These are phyloP conservation scores for Orchestia grillus DNA, from an alignment of 1,140 invertebrate species.

Conservation along the genomic window DNA sequence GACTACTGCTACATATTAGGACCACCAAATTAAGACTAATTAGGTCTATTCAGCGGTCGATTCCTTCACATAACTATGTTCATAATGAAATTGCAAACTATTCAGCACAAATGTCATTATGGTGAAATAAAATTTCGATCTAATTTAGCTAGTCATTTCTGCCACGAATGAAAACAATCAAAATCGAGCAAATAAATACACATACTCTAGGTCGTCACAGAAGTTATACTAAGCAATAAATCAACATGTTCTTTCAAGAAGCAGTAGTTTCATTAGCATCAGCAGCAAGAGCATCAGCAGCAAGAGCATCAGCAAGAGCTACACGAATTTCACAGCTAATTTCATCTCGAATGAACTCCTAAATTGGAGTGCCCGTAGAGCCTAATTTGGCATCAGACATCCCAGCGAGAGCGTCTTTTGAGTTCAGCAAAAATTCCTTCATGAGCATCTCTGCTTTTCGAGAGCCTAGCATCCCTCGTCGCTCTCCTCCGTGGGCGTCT, in stretches of 20 bases:
- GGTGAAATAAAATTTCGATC: not conserved
- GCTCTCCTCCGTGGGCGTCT: not conserved
- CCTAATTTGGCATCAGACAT: not conserved
- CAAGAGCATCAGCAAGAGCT: too few species aligned
- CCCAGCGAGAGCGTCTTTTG: not conserved
- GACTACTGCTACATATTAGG: too few species aligned
- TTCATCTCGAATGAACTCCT: not conserved
- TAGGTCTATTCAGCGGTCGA: too few species aligned
- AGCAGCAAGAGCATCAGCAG: too few species aligned
- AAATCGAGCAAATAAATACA: not conserved
- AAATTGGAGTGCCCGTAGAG: not conserved
- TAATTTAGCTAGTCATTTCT: not conserved
- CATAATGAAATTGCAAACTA: too few species aligned
- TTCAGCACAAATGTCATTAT: too few species aligned
- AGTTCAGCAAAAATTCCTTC: not conserved
- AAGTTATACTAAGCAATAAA: not conserved
- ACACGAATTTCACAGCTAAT: not conserved
- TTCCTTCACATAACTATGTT: too few species aligned
- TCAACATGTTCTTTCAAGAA: not conserved
- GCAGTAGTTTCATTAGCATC: too few species aligned
- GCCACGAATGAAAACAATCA: not conserved
- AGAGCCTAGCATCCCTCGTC: not conserved
- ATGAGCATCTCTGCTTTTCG: not conserved
- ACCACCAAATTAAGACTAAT: too few species aligned
- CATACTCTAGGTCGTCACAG: not conserved